Percentiles rank a stretch among this genome's conserved stretches.
phyloP scores from a whole-genome alignment of 1,140 invertebrate species.

The Bombus haemorrhoidalis region DNA sequence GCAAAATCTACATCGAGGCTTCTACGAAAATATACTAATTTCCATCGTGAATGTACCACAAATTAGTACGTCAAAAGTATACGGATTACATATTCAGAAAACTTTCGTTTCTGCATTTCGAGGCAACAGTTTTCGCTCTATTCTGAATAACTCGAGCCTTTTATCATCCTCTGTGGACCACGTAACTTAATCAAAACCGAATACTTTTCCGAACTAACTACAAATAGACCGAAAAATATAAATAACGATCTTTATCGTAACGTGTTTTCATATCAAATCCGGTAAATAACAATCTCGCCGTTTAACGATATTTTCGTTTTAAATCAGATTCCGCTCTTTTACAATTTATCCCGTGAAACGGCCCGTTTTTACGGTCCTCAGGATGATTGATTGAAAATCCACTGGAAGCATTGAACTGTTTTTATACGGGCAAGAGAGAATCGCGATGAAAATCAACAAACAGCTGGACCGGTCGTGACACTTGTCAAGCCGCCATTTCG shows the following conservation, averaged over 20 bases:
- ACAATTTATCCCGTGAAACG: neutral
- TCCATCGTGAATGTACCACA: neutral
- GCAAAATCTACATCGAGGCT: neutral
- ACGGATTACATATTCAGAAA: neutral
- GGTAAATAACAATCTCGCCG: neutral
- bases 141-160: neutral
- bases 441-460: neutral
- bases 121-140: neutral
- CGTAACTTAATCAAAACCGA: neutral
- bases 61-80: neutral
- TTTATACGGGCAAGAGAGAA: neutral
- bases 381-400: neutral
- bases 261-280: no score
- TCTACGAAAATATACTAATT: neutral
- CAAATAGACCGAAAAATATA: neutral
- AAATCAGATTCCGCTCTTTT: neutral
- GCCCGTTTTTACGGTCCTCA: neutral
- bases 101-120: neutral
- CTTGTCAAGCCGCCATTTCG: constrained; percentile 31
- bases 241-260: neutral
- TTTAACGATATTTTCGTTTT: neutral
- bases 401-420: neutral
- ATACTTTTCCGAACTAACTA: neutral
- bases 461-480: neutral
- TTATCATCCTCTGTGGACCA: no score